These are phyloP conservation scores for Drosophila funebris DNA, from an alignment of 1,140 invertebrate species.

Conservation along the genomic window DNA sequence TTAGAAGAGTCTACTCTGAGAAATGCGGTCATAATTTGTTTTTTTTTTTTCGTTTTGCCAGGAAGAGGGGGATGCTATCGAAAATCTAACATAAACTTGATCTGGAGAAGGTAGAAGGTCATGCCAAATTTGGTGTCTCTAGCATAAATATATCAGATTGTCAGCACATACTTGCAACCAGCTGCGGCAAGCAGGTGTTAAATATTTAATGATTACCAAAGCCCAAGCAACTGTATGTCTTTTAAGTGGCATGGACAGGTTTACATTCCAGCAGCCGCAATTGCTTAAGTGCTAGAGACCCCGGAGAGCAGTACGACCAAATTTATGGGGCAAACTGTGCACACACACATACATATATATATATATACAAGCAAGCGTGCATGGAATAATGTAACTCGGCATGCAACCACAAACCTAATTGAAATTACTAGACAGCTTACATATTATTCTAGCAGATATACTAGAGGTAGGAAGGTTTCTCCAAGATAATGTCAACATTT, in stretches of 20 bases:
- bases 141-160: slow-evolving; percentile 21
- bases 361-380: slow-evolving; percentile 4
- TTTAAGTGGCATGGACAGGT: slow-evolving; percentile 6
- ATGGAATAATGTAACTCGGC: background rate
- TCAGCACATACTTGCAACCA: background rate
- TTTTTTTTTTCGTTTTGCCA: too few relatives aligned
- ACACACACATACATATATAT: slow-evolving; percentile 18
- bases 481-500: background rate
- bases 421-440: slow-evolving; percentile 12
- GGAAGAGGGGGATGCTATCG: too few relatives aligned
- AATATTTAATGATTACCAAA: slow-evolving; percentile 73
- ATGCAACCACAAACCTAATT: slow-evolving; percentile 9
- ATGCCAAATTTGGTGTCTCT: too few relatives aligned
- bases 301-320: background rate
- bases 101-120: too few relatives aligned
- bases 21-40: too few relatives aligned
- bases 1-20: too few relatives aligned
- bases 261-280: slow-evolving; percentile 20
- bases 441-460: background rate
- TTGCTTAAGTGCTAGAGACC: slow-evolving; percentile 61
- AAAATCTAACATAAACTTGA: too few relatives aligned
- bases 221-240: slow-evolving; percentile 20
- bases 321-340: slow-evolving; percentile 21
- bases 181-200: slow-evolving; percentile 61
- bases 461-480: background rate